Base-by-base conservation (phyloP, 2,113 vertebrate genomes). In the Sander vitreus region DNA sequence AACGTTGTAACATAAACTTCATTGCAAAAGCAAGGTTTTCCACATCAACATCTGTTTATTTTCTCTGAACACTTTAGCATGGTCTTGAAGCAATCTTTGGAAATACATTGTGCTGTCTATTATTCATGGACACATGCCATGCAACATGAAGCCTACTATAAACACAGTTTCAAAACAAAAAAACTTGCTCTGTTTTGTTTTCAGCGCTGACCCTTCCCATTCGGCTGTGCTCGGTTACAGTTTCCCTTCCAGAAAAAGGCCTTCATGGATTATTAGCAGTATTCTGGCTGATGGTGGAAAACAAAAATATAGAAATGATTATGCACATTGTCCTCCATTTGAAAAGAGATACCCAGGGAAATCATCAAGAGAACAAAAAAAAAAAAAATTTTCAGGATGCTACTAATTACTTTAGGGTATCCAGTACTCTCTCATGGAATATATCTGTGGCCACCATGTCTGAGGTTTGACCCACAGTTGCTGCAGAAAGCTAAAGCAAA, bases 11-110 rank as follows among this genome's bases (percentile, higher is more conserved):
- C 47, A 71, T 60, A 66, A 83, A 78, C 76, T 58, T 68, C 19
- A 76, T 80, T 51, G 62, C 1, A 8, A 74, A 68, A 48, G 63
- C 18, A 51, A 51, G 33, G 94, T 93, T 94, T 96, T 96, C 94
- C 96, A 95, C 86, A 90, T 89, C 73, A 90, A 92, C 94, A 94
- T 96, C 93, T 96, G 95, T 95, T 96, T 96, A 96, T 97, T 95
- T 96, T 96, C 95, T 95, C 90, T 95, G 94, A 94, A 94, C 79
- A 63, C 53, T 79, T 76, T 66, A 60, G 51, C 55, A 25, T 6
- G 4, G 81, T 86, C 75, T 76, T 74, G 71, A 83, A 85, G 72
- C 59, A 83, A 66, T 78, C 65, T 68, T 59, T 72, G 62, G 59
- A 81, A 88, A 86, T 72, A 84, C 74, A 88, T 58, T 25, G 60